Evolutionary conservation across 1,140 invertebrate species (phyloP).

Genomic region (Helicoverpa armigera): DNA sequence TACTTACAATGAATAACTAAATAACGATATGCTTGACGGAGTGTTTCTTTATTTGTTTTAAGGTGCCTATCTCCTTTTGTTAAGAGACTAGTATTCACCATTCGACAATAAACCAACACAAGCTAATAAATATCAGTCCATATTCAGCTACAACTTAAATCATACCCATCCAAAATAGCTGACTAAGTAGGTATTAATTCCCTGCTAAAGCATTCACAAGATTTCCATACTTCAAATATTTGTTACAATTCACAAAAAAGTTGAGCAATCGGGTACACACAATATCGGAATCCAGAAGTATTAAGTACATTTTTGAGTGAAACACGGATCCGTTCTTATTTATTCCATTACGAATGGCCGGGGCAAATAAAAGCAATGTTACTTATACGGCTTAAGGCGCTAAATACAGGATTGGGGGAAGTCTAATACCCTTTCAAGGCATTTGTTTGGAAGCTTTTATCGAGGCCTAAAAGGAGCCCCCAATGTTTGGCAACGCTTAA

Average conservation of each 20-base stretch:
- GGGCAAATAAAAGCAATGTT: conserved; percentile 44
- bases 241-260: too few species aligned
- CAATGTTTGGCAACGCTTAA: conserved; percentile 33
- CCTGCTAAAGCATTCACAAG: too few species aligned
- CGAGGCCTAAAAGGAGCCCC: conserved; percentile 28
- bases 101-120: too few species aligned
- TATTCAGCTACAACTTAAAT: too few species aligned
- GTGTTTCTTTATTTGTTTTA: background rate
- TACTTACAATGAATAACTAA: background rate
- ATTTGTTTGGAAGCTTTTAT: conserved; percentile 45
- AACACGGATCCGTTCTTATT: conserved; percentile 6
- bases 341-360: conserved; percentile 21
- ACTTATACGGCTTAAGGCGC: conserved; percentile 44
- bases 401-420: conserved; percentile 30
- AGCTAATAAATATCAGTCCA: too few species aligned
- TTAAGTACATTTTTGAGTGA: conserved; percentile 5
- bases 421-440: conserved; percentile 46
- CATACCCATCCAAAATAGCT: too few species aligned
- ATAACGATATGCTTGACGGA: background rate
- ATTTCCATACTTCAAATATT: too few species aligned
- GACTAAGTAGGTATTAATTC: too few species aligned
- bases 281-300: background rate
- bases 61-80: too few species aligned
- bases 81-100: too few species aligned
- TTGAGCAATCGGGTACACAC: background rate